These are phyloP conservation scores for Vultur gryphus DNA, from an alignment of 2,797 vertebrate species.

Conservation along the genomic window DNA sequence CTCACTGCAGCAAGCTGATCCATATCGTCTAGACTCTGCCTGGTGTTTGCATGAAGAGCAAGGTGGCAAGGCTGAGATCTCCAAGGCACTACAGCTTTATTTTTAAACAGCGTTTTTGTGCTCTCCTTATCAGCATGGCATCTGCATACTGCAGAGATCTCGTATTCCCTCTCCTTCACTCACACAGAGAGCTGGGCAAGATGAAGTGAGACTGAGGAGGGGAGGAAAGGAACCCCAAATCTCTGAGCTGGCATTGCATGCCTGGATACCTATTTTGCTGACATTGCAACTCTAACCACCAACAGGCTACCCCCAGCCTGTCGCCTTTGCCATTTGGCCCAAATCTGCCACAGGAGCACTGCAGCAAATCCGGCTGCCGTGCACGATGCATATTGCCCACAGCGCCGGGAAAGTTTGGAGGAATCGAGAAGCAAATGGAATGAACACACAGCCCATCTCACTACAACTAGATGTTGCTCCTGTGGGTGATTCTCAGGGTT, in stretches of 20 bases:
- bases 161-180: background rate
- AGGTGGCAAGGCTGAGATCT: background rate
- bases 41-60: background rate
- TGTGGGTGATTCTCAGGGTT: background rate
- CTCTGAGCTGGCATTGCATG: background rate
- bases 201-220: background rate
- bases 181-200: background rate
- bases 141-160: background rate
- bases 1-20: background rate
- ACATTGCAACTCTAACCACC: background rate
- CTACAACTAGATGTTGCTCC: background rate
- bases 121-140: background rate
- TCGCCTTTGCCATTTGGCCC: background rate
- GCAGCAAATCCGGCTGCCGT: background rate
- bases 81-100: background rate
- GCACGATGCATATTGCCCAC: rapidly evolving
- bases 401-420: background rate
- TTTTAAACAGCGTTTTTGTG: background rate
- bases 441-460: rapidly evolving
- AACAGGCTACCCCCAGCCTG: background rate
- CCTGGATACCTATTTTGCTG: background rate
- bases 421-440: background rate
- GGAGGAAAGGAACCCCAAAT: background rate
- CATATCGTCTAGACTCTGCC: background rate
- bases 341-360: background rate